These are phyloP conservation scores for Solenopsis invicta DNA, from an alignment of 1,140 invertebrate genomes.

Conservation along the genomic window DNA sequence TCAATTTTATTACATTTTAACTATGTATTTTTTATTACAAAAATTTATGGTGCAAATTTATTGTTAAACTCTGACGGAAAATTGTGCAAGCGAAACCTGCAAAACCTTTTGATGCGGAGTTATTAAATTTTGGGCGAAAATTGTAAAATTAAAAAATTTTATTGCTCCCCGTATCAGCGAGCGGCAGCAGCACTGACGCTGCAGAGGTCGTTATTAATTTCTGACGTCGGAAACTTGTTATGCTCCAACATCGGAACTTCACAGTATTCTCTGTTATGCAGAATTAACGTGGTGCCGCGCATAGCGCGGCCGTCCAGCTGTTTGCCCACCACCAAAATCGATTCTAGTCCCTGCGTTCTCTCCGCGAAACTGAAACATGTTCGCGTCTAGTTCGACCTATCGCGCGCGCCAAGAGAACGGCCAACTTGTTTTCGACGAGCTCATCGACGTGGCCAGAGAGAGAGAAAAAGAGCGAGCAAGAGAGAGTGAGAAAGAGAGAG, in stretches of 20 bases:
- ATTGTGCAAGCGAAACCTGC: not conserved
- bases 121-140: not conserved
- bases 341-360: slow-evolving; percentile 15
- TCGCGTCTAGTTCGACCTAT: slow-evolving; percentile 25
- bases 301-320: not conserved
- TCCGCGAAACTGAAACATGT: not conserved
- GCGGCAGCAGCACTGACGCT: too few species aligned
- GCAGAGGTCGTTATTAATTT: not conserved
- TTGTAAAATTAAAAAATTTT: not conserved
- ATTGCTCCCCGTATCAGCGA: not conserved
- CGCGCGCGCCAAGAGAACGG: slow-evolving; percentile 50
- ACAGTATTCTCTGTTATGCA: not conserved
- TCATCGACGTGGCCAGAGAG: slow-evolving; percentile 11
- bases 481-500: not conserved
- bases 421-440: slow-evolving; percentile 66
- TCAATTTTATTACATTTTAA: not conserved
- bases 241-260: not conserved
- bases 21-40: not conserved
- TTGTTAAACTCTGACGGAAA: not conserved
- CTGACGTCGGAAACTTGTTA: not conserved
- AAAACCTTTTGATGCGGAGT: not conserved
- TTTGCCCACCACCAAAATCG: slow-evolving; percentile 30
- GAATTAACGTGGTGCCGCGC: not conserved
- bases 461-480: not conserved
- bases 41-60: not conserved